Conservation (phyloP, 1,140 invertebrate genomes). For the honey bee (Apis mellifera) region DNA sequence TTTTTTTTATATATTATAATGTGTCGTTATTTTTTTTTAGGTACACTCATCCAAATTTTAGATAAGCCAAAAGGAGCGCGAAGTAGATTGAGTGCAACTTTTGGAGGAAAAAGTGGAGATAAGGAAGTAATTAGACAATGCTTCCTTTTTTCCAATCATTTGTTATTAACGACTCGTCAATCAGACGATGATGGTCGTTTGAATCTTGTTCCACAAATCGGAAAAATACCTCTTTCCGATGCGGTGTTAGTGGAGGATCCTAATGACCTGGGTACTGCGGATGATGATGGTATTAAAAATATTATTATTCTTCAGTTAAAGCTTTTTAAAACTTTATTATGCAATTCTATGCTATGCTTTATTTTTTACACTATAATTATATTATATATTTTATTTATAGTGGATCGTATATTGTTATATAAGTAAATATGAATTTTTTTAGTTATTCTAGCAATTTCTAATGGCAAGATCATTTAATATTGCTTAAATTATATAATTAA, state of each 20-base stretch:
- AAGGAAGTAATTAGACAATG: conserved; percentile 90
- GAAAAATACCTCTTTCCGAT: conserved; percentile 92
- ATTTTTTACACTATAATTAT: too few species aligned
- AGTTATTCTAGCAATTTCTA: neutral
- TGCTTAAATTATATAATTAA: too few species aligned
- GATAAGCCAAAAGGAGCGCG: conserved; percentile 85
- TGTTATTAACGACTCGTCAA: conserved; percentile 89
- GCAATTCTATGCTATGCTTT: neutral
- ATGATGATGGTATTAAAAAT: conserved; percentile 84
- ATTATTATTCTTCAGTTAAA: conserved; percentile 56
- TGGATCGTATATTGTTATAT: neutral
- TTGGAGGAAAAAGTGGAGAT: conserved; percentile 83
- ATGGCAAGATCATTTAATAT: neutral
- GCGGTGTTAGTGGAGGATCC: conserved; percentile 92
- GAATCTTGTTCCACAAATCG: conserved; percentile 91
- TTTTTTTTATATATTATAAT: too few species aligned
- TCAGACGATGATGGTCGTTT: conserved; percentile 87
- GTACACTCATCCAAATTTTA: conserved; percentile 87
- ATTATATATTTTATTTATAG: too few species aligned
- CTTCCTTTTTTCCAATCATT: conserved; percentile 94
- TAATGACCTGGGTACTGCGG: conserved; percentile 82
- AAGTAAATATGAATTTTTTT: neutral
- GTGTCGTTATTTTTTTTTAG: conserved; percentile 76
- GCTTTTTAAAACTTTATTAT: neutral
- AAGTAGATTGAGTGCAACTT: conserved; percentile 83